Conservation (phyloP, 2,888 invertebrate genomes). For the Xanthorhoe spadicearia region DNA sequence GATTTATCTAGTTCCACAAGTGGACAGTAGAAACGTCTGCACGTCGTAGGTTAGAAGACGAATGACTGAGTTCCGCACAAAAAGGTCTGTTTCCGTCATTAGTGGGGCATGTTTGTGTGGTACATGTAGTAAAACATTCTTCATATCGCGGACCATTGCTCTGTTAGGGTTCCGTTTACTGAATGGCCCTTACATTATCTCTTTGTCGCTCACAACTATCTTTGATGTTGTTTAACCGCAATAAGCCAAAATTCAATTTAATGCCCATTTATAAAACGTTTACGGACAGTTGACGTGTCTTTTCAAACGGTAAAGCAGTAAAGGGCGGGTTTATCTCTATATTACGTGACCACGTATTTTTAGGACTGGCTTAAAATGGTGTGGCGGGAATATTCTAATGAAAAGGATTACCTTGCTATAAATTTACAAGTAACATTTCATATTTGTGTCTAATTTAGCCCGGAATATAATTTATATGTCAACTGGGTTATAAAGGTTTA, state of each 20-base stretch:
- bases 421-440: slow-evolving; percentile 32
- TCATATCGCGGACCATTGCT: slow-evolving; percentile 72
- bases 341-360: slow-evolving; percentile 48
- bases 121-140: slow-evolving; percentile 62
- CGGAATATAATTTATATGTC: slow-evolving; percentile 12
- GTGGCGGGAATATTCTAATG: slow-evolving; percentile 42
- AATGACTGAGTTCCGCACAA: slow-evolving; percentile 73
- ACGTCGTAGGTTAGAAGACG: slow-evolving; percentile 74
- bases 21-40: slow-evolving; percentile 60
- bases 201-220: slow-evolving; percentile 68
- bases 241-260: slow-evolving; percentile 66
- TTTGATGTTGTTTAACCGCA: slow-evolving; percentile 65
- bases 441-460: slow-evolving; percentile 25
- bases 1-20: slow-evolving; percentile 60
- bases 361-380: slow-evolving; percentile 43
- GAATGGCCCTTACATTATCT: slow-evolving; percentile 67
- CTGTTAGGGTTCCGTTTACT: slow-evolving; percentile 67
- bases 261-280: slow-evolving; percentile 62
- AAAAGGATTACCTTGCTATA: slow-evolving; percentile 36
- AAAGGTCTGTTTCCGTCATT: slow-evolving; percentile 78
- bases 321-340: slow-evolving; percentile 50
- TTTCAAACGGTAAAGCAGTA: slow-evolving; percentile 50
- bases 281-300: slow-evolving; percentile 52
- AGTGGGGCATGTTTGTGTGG: slow-evolving; percentile 68
- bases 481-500: slow-evolving; percentile 13